Evolutionary conservation across 2,797 vertebrate species (phyloP).

Genomic region (Hippocampus kuda): DNA sequence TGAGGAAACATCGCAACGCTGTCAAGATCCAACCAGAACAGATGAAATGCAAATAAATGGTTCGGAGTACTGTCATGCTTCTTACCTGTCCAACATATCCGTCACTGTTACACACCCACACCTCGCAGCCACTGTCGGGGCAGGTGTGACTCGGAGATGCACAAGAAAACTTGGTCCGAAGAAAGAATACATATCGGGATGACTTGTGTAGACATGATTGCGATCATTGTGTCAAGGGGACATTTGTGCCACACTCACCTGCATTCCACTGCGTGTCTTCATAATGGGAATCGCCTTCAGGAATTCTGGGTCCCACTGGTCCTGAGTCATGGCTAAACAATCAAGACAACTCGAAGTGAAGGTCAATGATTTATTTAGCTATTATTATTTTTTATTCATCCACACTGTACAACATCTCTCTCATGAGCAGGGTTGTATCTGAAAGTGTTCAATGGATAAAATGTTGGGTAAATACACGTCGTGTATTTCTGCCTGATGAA

Average conservation of each 20-base stretch:
- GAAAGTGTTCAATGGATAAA: no score
- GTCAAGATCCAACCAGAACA: background rate
- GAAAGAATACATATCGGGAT: background rate
- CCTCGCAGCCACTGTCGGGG: slow-evolving; percentile 82
- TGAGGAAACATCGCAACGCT: slow-evolving; percentile 12
- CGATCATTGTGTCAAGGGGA: background rate
- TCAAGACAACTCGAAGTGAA: background rate
- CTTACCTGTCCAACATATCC: slow-evolving; percentile 97
- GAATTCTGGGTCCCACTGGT: slow-evolving; percentile 94
- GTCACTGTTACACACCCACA: slow-evolving; percentile 98
- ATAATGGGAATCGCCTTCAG: slow-evolving; percentile 98
- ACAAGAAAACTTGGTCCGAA: slow-evolving; percentile 70
- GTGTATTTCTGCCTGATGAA: no score
- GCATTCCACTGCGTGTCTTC: slow-evolving; percentile 98
- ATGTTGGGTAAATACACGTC: no score
- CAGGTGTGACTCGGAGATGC: slow-evolving; percentile 89
- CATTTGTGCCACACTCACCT: slow-evolving; percentile 61
- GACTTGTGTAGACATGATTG: no score
- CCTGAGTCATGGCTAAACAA: slow-evolving; percentile 75
- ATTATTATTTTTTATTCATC: no score
- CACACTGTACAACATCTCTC: background rate
- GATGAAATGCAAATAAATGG: background rate
- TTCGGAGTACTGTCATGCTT: background rate
- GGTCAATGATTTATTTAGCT: background rate
- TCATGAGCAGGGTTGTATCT: background rate